phyloP scores from a whole-genome alignment of 1,140 invertebrate genomes.

The Drosophila subpulchrella region DNA sequence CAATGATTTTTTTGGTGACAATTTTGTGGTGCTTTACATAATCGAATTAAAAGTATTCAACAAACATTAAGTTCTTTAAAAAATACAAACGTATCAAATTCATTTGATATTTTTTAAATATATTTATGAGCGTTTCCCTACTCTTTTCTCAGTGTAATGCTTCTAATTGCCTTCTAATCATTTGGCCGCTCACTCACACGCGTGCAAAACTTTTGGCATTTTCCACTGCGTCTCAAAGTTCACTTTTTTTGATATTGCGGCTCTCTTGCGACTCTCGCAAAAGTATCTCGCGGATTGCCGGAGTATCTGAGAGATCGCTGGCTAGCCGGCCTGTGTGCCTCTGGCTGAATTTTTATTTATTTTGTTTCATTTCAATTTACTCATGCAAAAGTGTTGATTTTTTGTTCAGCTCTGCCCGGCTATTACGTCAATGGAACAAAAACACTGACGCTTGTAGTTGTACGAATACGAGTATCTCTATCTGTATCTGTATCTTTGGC shows the following conservation, averaged over 20 bases:
- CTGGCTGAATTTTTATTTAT: conserved; percentile 60
- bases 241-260: conserved; percentile 59
- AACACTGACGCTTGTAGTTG: conserved; percentile 68
- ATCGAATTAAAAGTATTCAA: too few relatives aligned
- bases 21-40: too few relatives aligned
- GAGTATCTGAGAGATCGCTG: conserved; percentile 52
- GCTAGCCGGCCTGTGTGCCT: conserved; percentile 38
- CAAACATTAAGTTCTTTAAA: too few relatives aligned
- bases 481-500: conserved; percentile 35
- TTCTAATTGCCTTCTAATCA: conserved; percentile 55
- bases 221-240: conserved; percentile 79
- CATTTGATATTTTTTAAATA: too few relatives aligned
- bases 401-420: conserved; percentile 36
- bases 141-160: conserved; percentile 10
- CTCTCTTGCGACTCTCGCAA: conserved; percentile 3
- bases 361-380: conserved; percentile 76
- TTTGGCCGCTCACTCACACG: conserved; percentile 26
- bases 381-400: conserved; percentile 44
- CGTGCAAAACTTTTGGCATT: conserved; percentile 63
- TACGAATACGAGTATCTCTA: conserved; percentile 26
- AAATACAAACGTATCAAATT: too few relatives aligned
- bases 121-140: background rate
- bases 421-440: conserved; percentile 77
- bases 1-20: too few relatives aligned
- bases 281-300: conserved; percentile 7